Evolutionary conservation across 2,113 vertebrate genomes (phyloP).

Genomic region (Plecturocebus donacophilus): DNA sequence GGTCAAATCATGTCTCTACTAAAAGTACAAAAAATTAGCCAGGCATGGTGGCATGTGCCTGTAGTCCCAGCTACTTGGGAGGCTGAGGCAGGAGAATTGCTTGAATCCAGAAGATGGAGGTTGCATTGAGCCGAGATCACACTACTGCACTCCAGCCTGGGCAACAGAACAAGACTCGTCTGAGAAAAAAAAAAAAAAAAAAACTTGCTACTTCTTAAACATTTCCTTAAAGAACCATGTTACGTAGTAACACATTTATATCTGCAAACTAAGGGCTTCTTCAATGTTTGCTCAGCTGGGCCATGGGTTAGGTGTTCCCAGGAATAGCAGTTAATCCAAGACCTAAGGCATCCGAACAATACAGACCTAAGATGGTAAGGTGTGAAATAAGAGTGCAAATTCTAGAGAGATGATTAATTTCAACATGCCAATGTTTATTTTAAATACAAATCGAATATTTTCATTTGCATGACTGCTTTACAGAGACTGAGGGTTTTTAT

Average conservation of each 20-base stretch:
- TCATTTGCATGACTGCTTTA: neutral
- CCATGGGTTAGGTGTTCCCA: neutral
- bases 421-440: neutral
- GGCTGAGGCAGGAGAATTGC: too few relatives aligned
- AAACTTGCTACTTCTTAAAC: neutral
- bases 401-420: neutral
- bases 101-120: too few relatives aligned
- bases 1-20: too few relatives aligned
- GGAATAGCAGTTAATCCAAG: neutral
- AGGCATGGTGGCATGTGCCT: too few relatives aligned
- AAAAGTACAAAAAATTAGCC: too few relatives aligned
- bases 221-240: neutral
- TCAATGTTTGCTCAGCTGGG: neutral
- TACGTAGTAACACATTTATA: neutral
- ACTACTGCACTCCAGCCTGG: too few relatives aligned
- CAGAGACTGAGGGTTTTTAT: neutral
- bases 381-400: accelerated
- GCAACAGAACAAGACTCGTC: too few relatives aligned
- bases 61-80: too few relatives aligned
- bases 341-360: neutral
- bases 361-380: neutral
- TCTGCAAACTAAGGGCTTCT: neutral
- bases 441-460: too few relatives aligned
- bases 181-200: neutral
- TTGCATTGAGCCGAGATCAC: too few relatives aligned